phyloP scores from a whole-genome alignment of 1,140 invertebrate species.

The Drosophila nannoptera region DNA sequence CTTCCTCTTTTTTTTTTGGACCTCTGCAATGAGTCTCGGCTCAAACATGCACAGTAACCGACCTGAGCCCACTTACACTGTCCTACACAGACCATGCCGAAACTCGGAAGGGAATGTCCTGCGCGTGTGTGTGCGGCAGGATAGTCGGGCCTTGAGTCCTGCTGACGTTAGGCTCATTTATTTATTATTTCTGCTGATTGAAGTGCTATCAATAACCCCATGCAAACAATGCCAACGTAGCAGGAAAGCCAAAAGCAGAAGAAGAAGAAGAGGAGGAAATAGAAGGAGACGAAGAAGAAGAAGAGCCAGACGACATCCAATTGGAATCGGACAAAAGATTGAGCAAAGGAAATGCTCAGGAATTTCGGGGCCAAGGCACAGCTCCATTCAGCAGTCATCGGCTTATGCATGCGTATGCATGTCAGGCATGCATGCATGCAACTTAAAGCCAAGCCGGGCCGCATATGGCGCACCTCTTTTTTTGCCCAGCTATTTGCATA shows the following conservation, averaged over 20 bases:
- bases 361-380: neutral
- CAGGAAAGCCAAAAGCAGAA: too few relatives aligned
- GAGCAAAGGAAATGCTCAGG: neutral
- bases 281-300: too few relatives aligned
- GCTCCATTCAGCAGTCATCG: constrained; percentile 14
- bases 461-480: constrained; percentile 3
- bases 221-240: constrained; percentile 56
- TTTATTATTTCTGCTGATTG: constrained; percentile 75
- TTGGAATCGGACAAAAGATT: constrained; percentile 11
- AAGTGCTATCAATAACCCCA: constrained; percentile 72
- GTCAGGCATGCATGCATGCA: neutral
- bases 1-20: too few relatives aligned
- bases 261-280: too few relatives aligned
- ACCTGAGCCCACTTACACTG: constrained; percentile 19
- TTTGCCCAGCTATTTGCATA: constrained; percentile 56
- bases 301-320: too few relatives aligned
- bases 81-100: constrained; percentile 12
- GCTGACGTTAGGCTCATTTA: constrained; percentile 73
- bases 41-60: constrained; percentile 5
- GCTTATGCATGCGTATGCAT: constrained; percentile 5
- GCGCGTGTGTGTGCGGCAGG: constrained; percentile 4
- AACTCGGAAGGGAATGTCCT: constrained; percentile 13
- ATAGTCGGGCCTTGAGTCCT: neutral
- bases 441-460: constrained; percentile 10
- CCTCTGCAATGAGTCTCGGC: neutral